Evolutionary conservation across 2,797 vertebrate species (phyloP), one percentile per base, ranked within the genome.

Genomic region (Anguilla marmorata): DNA sequence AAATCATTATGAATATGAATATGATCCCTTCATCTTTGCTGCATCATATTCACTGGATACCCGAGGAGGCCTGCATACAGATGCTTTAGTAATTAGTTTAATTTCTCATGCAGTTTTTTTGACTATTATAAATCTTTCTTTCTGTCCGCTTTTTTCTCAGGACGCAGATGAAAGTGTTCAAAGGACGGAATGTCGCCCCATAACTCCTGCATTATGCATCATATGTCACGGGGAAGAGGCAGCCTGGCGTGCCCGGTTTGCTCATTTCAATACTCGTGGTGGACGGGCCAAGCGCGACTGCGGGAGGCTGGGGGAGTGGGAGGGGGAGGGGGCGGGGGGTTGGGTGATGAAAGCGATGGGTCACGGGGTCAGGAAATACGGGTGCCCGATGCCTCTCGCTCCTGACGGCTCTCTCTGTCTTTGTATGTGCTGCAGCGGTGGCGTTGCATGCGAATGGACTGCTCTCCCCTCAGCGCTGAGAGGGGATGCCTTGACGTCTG

Each of bases 1-100:
- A 58, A 84, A 83, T 21, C 37, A 83, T 83, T 83, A 83, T 54
- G 80, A 54, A 84, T 84, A 84, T 82, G 21, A 82, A 82, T 82
- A 11, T 12, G 21, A 82, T 50, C 24, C 45, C 45, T 82, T 82
- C 45, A 48, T 82, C 19, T 82, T 82, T n/a, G 6, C 41, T n/a
- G 79, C n/a, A 21, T 50, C 41, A 50, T 19, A 82, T 50, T 50
- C 41, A 82, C 1, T n/a, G 45, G 8, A n/a, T 48, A 50, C 1
- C 45, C 79, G n/a, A 7, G 2, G 41, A 82, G 41, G 45, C 45
- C 45, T n/a, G 19, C 74, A 79, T 79, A 79, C 27, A 72, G 69
- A 72, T 72, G 79, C 45, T 82, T 82, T 24, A 82, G 19, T 48
- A 45, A 82, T 82, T 82, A 16, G 41, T 48, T 76, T 82, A 24